phyloP scores from a whole-genome alignment of 2,113 vertebrate species.

The Albula glossodonta region DNA sequence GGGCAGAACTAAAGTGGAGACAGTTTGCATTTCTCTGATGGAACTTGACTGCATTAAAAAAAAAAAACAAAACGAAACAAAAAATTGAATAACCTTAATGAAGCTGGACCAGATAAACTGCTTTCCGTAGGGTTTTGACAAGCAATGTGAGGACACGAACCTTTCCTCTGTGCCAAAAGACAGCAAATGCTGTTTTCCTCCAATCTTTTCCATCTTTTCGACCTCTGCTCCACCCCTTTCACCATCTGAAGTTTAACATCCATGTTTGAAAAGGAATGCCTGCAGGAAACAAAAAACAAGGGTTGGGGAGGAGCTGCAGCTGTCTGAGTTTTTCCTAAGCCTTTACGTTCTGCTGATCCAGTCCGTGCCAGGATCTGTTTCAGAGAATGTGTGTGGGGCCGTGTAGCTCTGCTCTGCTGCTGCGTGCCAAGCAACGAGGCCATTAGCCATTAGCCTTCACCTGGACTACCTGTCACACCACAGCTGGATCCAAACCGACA shows the following conservation, averaged over 20 bases:
- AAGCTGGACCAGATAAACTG: constrained; percentile 13
- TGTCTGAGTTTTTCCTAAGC: not conserved
- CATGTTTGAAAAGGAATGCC: not conserved
- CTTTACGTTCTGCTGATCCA: not conserved
- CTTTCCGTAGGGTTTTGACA: constrained; percentile 17
- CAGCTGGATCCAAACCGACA: not conserved
- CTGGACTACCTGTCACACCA: not conserved
- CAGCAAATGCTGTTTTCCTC: not conserved
- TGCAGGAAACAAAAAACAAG: not conserved
- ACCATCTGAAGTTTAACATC: not conserved
- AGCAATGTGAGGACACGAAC: constrained; percentile 7
- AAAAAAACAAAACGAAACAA: not conserved
- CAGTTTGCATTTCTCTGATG: not conserved
- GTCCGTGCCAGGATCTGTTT: not conserved
- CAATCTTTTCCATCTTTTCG: not conserved
- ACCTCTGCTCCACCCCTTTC: not conserved
- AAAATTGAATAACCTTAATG: constrained; percentile 12
- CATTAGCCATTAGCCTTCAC: not conserved
- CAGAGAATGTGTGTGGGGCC: not conserved
- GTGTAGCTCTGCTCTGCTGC: not conserved
- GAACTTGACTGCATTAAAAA: constrained; percentile 5
- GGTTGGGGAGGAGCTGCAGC: not conserved
- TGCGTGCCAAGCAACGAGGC: constrained; percentile 2
- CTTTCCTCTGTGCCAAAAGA: constrained; percentile 28
- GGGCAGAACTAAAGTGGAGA: not conserved